A percentile compares a stretch with the other conserved stretches of the same genome.
These are phyloP conservation scores for Meta bourneti DNA, from an alignment of 2,888 invertebrate genomes.

Conservation along the genomic window DNA sequence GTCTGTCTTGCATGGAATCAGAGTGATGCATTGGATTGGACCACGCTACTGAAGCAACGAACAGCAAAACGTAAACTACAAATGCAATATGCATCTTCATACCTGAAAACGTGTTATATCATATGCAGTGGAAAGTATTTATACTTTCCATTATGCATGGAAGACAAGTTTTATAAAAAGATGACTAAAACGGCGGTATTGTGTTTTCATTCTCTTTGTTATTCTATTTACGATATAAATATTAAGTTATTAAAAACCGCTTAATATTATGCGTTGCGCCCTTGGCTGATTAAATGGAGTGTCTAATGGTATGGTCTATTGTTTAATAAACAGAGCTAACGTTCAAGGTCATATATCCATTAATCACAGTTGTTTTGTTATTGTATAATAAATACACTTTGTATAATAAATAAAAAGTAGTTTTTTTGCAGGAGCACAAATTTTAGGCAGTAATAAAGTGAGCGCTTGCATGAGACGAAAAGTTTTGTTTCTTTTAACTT, in stretches of 20 bases:
- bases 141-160: not conserved
- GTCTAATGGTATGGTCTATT: too few species aligned
- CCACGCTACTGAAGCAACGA: not conserved
- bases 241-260: not conserved
- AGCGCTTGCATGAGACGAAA: too few species aligned
- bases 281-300: too few species aligned
- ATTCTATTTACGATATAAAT: not conserved
- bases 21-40: constrained; percentile 28
- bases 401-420: too few species aligned
- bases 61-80: not conserved
- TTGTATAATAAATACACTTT: too few species aligned
- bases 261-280: not conserved
- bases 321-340: too few species aligned
- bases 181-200: not conserved
- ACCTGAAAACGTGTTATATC: not conserved
- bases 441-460: too few species aligned
- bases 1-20: constrained; percentile 11
- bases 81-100: not conserved
- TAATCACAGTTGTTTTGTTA: too few species aligned
- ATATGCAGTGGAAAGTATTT: not conserved
- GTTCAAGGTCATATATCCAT: too few species aligned
- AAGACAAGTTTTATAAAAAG: not conserved
- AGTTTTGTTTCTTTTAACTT: too few species aligned
- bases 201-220: too few species aligned
- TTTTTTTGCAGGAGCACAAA: too few species aligned